Evolutionary conservation across 2,113 vertebrate genomes (phyloP).

Genomic region (Maccullochella peelii): DNA sequence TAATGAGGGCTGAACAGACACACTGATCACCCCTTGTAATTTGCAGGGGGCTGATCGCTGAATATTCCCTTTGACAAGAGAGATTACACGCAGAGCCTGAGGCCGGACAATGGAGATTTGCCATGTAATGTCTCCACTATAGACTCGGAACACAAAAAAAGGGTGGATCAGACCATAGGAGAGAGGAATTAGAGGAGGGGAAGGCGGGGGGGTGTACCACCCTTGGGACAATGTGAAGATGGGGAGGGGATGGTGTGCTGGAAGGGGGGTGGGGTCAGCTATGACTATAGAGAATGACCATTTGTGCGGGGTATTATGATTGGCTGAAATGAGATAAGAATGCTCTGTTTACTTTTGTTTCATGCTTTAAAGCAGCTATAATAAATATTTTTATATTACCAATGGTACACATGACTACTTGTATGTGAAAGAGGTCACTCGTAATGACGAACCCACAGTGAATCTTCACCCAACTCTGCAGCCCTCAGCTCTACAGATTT

Average conservation of each 20-base stretch:
- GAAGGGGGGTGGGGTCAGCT: slow-evolving; percentile 35
- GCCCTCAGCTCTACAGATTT: neutral
- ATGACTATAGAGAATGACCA: slow-evolving; percentile 41
- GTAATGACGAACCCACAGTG: neutral
- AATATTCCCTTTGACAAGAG: slow-evolving; percentile 80
- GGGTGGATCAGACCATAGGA: slow-evolving; percentile 70
- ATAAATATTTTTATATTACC: neutral
- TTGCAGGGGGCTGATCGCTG: slow-evolving; percentile 81
- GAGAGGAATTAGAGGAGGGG: slow-evolving; percentile 64
- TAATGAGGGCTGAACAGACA: slow-evolving; percentile 80
- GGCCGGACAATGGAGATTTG: slow-evolving; percentile 80
- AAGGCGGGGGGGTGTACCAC: slow-evolving; percentile 55
- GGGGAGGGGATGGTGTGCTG: slow-evolving; percentile 20
- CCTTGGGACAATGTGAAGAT: slow-evolving; percentile 66
- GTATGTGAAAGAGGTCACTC: neutral
- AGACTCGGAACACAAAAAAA: slow-evolving; percentile 73
- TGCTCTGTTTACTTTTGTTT: slow-evolving; percentile 19
- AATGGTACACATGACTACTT: neutral
- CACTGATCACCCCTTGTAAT: slow-evolving; percentile 80
- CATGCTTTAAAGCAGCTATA: neutral
- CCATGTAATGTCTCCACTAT: slow-evolving; percentile 77
- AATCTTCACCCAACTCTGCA: neutral
- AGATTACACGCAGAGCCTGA: slow-evolving; percentile 76
- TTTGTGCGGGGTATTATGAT: slow-evolving; percentile 44
- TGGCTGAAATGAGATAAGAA: slow-evolving; percentile 32